Percentiles rank a stretch among this genome's conserved stretches.
Evolutionary conservation across 2,113 vertebrate genomes (phyloP).

Genomic region (Tringa solitaria): DNA sequence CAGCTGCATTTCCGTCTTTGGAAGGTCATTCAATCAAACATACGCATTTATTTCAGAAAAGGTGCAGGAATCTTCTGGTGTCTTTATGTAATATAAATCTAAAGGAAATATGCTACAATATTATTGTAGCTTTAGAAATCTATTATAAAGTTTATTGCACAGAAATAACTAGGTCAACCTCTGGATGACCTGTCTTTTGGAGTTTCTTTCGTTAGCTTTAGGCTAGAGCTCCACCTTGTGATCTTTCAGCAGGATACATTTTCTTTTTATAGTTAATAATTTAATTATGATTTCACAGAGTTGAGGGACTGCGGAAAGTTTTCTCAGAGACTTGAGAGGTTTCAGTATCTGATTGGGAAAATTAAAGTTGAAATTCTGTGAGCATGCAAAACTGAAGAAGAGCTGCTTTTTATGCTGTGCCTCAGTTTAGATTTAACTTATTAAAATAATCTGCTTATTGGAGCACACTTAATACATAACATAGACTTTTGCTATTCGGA

Average conservation of each 20-base stretch:
- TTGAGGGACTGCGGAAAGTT: slow-evolving; percentile 21
- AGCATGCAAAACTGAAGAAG: background rate
- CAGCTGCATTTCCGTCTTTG: background rate
- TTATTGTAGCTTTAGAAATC: background rate
- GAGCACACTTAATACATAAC: background rate
- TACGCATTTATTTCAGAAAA: background rate
- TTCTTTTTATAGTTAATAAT: slow-evolving; percentile 67
- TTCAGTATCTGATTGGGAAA: background rate
- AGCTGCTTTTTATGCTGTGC: background rate
- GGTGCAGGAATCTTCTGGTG: background rate
- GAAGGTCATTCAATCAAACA: background rate
- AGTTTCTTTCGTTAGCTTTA: slow-evolving; percentile 73
- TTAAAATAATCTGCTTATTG: background rate
- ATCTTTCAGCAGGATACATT: slow-evolving; percentile 76
- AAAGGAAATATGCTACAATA: background rate
- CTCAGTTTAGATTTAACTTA: background rate
- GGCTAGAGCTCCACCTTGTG: slow-evolving; percentile 86
- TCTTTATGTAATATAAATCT: background rate
- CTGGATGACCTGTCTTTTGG: slow-evolving; percentile 70
- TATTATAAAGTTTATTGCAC: slow-evolving; percentile 44
- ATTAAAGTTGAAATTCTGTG: background rate
- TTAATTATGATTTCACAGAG: slow-evolving; percentile 58
- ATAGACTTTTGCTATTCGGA: background rate
- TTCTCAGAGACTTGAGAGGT: background rate
- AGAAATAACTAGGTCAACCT: slow-evolving; percentile 72